Conservation (phyloP, 2,797 vertebrate genomes). For the Kryptopterus vitreolus region DNA sequence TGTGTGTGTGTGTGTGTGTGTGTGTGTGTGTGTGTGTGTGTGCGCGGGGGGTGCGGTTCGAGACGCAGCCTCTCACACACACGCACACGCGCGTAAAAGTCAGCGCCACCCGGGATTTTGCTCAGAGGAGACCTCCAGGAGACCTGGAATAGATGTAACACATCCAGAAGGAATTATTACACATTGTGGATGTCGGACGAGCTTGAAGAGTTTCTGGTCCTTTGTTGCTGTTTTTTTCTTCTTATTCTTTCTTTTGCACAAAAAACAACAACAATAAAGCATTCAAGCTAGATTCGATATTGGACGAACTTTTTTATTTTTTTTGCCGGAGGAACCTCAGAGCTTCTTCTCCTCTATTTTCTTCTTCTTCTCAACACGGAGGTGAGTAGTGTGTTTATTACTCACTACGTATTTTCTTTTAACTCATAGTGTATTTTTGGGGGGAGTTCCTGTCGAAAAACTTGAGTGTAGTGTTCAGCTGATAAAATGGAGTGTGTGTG, state of each 20-base stretch:
- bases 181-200: background rate
- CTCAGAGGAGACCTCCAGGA: background rate
- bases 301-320: background rate
- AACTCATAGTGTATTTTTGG: no score
- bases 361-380: background rate
- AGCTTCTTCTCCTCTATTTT: background rate
- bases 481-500: no score
- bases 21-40: background rate
- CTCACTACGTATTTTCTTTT: background rate
- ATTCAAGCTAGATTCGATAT: no score
- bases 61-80: background rate
- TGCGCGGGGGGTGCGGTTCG: background rate
- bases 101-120: background rate
- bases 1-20: background rate
- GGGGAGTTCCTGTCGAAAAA: background rate
- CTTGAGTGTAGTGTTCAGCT: no score
- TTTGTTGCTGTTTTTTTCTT: no score
- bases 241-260: no score
- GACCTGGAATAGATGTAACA: background rate
- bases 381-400: conserved; percentile 1
- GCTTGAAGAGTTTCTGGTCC: background rate
- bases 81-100: background rate
- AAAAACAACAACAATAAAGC: no score
- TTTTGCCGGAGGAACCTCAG: background rate
- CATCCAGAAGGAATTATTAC: background rate